These are phyloP conservation scores for Notodromas monacha DNA, from an alignment of 2,888 invertebrate genomes.

Conservation along the genomic window DNA sequence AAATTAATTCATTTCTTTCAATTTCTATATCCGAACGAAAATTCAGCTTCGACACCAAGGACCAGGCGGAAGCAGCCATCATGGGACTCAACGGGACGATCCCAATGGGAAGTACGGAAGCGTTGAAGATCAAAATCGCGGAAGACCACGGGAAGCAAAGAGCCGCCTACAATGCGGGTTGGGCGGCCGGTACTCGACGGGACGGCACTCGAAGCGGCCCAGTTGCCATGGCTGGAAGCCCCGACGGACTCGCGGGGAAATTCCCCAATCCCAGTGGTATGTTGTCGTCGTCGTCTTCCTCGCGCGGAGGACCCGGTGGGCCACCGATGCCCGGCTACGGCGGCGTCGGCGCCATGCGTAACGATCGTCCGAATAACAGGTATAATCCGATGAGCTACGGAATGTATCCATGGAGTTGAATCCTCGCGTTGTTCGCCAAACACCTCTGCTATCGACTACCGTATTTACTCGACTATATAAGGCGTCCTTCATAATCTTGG, in stretches of 20 bases:
- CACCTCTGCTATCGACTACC: no score
- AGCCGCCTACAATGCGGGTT: slow-evolving; percentile 34
- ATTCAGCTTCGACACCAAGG: slow-evolving; percentile 48
- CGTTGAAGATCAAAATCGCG: slow-evolving; percentile 48
- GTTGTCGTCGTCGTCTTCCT: no score
- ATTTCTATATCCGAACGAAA: no score
- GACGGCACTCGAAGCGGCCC: no score
- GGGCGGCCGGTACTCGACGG: slow-evolving; percentile 35
- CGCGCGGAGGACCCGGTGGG: background rate
- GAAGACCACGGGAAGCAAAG: slow-evolving; percentile 57
- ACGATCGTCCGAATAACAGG: slow-evolving; percentile 10
- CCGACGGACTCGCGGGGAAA: no score
- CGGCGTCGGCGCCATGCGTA: background rate
- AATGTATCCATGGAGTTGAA: no score
- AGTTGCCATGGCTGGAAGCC: no score
- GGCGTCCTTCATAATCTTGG: no score
- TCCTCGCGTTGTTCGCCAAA: no score
- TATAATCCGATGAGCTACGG: slow-evolving; percentile 13
- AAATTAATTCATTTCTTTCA: no score
- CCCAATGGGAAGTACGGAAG: slow-evolving; percentile 47
- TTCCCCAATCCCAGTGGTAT: no score
- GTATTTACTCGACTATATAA: no score
- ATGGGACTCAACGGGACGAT: slow-evolving; percentile 41
- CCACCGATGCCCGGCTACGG: background rate
- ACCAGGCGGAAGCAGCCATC: slow-evolving; percentile 67